Base-by-base conservation (phyloP, 2,797 vertebrate species). In the Gallirallus australis region DNA sequence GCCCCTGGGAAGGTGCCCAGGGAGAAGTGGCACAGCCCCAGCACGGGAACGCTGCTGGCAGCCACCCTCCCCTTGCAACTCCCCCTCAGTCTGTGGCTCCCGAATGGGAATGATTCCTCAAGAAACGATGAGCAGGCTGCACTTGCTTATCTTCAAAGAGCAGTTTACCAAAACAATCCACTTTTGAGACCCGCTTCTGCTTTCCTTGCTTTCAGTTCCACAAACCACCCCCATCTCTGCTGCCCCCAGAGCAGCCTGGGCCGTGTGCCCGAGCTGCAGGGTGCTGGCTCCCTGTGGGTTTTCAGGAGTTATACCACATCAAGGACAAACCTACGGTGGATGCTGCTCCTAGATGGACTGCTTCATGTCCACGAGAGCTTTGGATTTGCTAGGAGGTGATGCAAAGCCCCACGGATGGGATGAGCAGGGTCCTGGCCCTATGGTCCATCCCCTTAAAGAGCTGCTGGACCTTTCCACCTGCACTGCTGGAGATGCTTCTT, bases 221-320 rank as follows among this genome's bases (percentile, higher is more conserved):
- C 31, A 63, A 71, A 57, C 9, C 48, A 14, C 1, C 19, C 24
- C 9, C 30, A 11, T 5, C 47, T 64, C 66, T 48, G 56, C 59
- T 4, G 12, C 56, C 57, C 53, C 50, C 1, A 1, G 24, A 54
- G 40, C 65, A 69, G 35, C 61, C n/a, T 2, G 2, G 39, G 39
- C n/a, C 64, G 15, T 0, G 0, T 0, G 2, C 40, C 73, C 30
- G 35, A 79, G 60, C 52, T 35, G 50, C 0, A 0, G 4, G 42
- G 3, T 60, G 37, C 53, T 64, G 48, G 9, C 52, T 48, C 16
- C 45, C 12, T 15, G 37, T 40, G 11, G 8, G 20, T 7, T 70
- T 45, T 42, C 23, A 27, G 59, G 39, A 23, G 47, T 64, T 28
- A 4, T 12, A 30, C 31, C 53, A 11, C 61, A 33, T 15, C 6